phyloP scores from a whole-genome alignment of 2,888 invertebrate species.

The Athrips mouffetella region DNA sequence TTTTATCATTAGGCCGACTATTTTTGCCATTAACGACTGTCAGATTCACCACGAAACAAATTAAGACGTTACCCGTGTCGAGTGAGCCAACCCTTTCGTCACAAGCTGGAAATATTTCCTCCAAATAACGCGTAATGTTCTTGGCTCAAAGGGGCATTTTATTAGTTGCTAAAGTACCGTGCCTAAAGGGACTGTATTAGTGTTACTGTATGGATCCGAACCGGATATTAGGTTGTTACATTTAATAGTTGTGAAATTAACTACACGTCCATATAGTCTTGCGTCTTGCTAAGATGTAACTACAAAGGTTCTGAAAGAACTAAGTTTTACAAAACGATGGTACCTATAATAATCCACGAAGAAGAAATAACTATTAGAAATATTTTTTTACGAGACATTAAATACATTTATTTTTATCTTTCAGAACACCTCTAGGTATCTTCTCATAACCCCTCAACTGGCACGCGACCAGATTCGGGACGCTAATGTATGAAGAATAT shows the following conservation, averaged over 20 bases:
- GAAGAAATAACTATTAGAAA: too few species aligned
- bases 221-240: not conserved
- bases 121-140: not conserved
- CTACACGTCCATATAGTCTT: too few species aligned
- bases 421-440: too few species aligned
- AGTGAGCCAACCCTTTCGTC: conserved; percentile 31
- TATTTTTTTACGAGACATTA: too few species aligned
- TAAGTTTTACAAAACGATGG: too few species aligned
- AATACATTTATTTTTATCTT: too few species aligned
- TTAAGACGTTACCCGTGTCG: conserved; percentile 51
- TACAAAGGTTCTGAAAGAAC: too few species aligned
- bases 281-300: too few species aligned
- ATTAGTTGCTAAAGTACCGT: conserved; percentile 38
- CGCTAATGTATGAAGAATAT: too few species aligned
- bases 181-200: conserved; percentile 28
- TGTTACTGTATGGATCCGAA: not conserved
- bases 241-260: conserved; percentile 10
- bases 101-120: conserved; percentile 45
- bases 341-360: too few species aligned
- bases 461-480: too few species aligned
- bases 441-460: too few species aligned
- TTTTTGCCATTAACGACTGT: conserved; percentile 16
- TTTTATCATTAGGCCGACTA: not conserved
- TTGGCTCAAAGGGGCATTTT: conserved; percentile 42
- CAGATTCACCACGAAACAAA: conserved; percentile 35